Evolutionary conservation across 2,113 vertebrate genomes (phyloP).

Genomic region (Dinomys branickii): DNA sequence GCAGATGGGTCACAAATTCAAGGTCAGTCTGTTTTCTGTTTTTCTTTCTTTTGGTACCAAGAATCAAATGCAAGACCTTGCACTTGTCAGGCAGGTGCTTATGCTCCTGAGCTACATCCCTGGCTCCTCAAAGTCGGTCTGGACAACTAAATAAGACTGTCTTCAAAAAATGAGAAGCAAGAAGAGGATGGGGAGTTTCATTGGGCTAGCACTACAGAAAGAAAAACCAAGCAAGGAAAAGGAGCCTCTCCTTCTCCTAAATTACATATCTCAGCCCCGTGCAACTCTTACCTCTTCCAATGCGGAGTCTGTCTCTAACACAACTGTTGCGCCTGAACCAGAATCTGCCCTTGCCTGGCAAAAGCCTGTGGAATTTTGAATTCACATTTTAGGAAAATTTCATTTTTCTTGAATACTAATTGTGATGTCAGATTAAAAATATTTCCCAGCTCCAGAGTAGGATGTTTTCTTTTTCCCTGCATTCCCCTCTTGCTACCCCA

Average conservation of each 20-base stretch:
- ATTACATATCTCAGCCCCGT: not conserved
- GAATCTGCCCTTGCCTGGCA: conserved; percentile 12
- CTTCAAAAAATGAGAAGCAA: not conserved
- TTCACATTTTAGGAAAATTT: conserved; percentile 66
- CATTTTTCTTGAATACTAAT: conserved; percentile 46
- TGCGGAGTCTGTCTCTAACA: not conserved
- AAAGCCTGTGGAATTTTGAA: conserved; percentile 70
- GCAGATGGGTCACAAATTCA: not conserved
- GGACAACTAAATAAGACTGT: not conserved
- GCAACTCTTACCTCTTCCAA: conserved; percentile 59
- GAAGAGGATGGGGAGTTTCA: not conserved
- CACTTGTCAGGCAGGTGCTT: too few species aligned
- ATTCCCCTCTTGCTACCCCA: not conserved
- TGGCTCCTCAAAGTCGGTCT: not conserved
- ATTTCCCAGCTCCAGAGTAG: conserved; percentile 39
- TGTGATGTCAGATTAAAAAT: conserved; percentile 65
- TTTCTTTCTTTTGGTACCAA: too few species aligned
- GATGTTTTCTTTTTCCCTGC: not conserved
- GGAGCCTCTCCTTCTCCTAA: not conserved
- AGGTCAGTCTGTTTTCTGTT: too few species aligned
- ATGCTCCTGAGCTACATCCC: too few species aligned
- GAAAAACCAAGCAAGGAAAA: not conserved
- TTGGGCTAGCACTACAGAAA: not conserved
- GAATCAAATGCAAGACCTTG: too few species aligned
- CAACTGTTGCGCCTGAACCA: conserved; percentile 35